A percentile compares a stretch with the other conserved stretches of the same genome.
Evolutionary conservation across 2,888 invertebrate genomes (phyloP).

Genomic region (Operophtera brumata): DNA sequence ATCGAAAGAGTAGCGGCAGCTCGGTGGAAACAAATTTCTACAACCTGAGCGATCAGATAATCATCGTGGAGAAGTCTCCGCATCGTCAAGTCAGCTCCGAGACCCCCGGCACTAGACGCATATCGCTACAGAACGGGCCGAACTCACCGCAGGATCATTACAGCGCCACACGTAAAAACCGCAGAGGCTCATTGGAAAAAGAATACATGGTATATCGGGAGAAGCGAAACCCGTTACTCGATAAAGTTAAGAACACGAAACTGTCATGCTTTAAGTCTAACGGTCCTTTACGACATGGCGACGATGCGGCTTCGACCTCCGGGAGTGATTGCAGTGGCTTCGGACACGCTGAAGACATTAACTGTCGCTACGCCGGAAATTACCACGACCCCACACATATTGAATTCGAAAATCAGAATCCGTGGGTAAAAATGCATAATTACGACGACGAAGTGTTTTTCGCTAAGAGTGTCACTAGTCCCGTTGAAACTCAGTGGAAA

Average conservation of each 20-base stretch:
- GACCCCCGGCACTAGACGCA: conserved; percentile 66
- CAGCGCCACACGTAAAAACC: conserved; percentile 71
- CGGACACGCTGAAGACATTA: conserved; percentile 69
- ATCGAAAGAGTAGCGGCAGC: conserved; percentile 83
- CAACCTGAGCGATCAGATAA: conserved; percentile 82
- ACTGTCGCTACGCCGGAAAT: conserved; percentile 60
- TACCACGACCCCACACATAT: conserved; percentile 59
- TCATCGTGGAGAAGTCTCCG: conserved; percentile 81
- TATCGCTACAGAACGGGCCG: conserved; percentile 69
- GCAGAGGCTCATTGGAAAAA: conserved; percentile 78
- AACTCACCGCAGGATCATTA: conserved; percentile 74
- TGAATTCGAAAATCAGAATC: conserved; percentile 75
- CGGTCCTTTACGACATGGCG: conserved; percentile 74
- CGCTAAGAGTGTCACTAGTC: conserved; percentile 61
- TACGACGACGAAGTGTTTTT: conserved; percentile 77
- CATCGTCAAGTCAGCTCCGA: conserved; percentile 66
- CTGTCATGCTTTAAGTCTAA: conserved; percentile 84
- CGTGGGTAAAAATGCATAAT: conserved; percentile 73
- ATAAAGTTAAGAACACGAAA: conserved; percentile 85
- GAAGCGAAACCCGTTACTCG: conserved; percentile 85
- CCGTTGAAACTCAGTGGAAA: conserved; percentile 64
- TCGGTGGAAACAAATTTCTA: conserved; percentile 85
- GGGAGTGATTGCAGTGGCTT: conserved; percentile 79
- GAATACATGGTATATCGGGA: conserved; percentile 82
- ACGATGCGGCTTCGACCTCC: conserved; percentile 75